Evolutionary conservation across 1,140 invertebrate genomes (phyloP).

Genomic region (Papilio dardanus): DNA sequence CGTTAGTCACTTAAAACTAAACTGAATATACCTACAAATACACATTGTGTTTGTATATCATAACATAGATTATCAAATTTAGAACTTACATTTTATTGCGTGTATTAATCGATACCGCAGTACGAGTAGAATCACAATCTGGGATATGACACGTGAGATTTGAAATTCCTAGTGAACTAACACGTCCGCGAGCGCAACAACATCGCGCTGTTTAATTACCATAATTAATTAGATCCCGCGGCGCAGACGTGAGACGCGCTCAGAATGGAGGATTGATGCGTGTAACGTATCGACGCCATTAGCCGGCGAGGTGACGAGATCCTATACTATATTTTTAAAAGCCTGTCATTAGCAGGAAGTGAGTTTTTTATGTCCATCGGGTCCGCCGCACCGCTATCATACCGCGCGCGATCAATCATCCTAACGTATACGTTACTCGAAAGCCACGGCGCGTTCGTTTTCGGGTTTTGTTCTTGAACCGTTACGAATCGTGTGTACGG

Average conservation of each 20-base stretch:
- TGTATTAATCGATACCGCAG: background rate
- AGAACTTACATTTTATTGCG: background rate
- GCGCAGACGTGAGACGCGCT: slow-evolving; percentile 72
- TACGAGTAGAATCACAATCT: slow-evolving; percentile 34
- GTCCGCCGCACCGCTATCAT: slow-evolving; percentile 58
- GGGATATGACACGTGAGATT: slow-evolving; percentile 52
- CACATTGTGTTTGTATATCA: background rate
- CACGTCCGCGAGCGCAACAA: slow-evolving; percentile 62
- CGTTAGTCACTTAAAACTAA: too few species aligned
- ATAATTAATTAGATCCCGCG: slow-evolving; percentile 79
- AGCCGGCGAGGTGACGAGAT: slow-evolving; percentile 69
- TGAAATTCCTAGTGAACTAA: slow-evolving; percentile 56
- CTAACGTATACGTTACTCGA: slow-evolving; percentile 50
- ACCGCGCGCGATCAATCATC: slow-evolving; percentile 72
- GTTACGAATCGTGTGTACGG: slow-evolving; percentile 57
- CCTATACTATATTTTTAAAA: slow-evolving; percentile 71
- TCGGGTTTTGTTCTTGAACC: slow-evolving; percentile 63
- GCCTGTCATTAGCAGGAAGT: slow-evolving; percentile 72
- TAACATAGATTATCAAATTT: slow-evolving; percentile 27
- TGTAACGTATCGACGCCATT: slow-evolving; percentile 77
- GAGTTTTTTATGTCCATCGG: slow-evolving; percentile 58
- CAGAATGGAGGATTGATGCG: slow-evolving; percentile 77
- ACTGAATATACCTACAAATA: too few species aligned
- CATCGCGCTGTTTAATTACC: slow-evolving; percentile 76
- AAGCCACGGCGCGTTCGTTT: slow-evolving; percentile 44